Conservation (phyloP, 2,797 vertebrate species). For the Poliocrania exsul region DNA sequence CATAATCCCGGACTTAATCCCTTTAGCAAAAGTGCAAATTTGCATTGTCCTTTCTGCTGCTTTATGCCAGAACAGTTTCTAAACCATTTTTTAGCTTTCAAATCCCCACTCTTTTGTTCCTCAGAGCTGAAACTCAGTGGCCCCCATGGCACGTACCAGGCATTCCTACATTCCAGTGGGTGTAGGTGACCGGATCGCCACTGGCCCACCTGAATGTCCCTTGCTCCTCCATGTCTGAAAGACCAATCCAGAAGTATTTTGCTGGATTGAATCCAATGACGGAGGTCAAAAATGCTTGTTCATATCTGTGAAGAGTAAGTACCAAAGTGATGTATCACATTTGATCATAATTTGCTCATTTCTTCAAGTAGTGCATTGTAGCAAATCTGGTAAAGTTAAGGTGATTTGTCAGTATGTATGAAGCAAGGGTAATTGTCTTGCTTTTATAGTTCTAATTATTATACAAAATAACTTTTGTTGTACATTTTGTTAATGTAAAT, state of each 20-base stretch:
- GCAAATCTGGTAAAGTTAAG: neutral
- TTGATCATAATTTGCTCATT: neutral
- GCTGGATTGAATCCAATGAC: constrained; percentile 88
- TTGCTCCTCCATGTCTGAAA: constrained; percentile 81
- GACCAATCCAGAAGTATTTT: constrained; percentile 92
- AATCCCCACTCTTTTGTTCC: neutral
- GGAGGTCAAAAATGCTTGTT: constrained; percentile 93
- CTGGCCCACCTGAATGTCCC: constrained; percentile 84
- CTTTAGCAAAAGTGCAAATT: neutral
- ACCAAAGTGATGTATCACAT: neutral
- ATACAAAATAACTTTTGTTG: neutral
- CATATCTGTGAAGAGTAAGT: constrained; percentile 81
- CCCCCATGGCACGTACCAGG: constrained; percentile 78
- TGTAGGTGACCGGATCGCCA: constrained; percentile 80
- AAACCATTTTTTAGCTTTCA: neutral
- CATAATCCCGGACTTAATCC: neutral
- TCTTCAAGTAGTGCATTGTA: neutral
- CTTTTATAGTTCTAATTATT: neutral
- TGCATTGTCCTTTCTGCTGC: neutral
- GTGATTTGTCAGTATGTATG: accelerated
- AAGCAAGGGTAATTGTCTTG: neutral
- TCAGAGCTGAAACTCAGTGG: neutral
- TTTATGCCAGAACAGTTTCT: neutral
- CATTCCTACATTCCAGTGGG: constrained; percentile 92
- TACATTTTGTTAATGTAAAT: neutral